phyloP scores from a whole-genome alignment of 2,888 invertebrate species.

The Phortica okadai region DNA sequence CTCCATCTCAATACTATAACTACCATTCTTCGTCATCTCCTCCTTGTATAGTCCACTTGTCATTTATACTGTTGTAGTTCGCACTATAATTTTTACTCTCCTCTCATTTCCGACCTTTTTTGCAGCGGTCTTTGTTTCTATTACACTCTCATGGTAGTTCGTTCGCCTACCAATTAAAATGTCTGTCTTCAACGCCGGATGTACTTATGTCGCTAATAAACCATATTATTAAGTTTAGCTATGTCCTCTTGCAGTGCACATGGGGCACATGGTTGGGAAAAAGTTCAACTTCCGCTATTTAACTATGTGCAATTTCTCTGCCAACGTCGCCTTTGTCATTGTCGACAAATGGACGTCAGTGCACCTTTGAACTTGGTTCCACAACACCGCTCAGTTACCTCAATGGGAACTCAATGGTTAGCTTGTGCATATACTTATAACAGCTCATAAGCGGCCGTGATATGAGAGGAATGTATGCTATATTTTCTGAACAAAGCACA shows the following conservation, averaged over 20 bases:
- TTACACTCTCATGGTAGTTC: constrained; percentile 42
- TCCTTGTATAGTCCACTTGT: constrained; percentile 20
- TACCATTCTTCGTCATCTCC: background rate
- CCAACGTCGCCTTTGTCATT: background rate
- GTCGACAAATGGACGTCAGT: background rate
- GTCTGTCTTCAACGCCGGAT: constrained; percentile 68
- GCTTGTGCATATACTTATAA: too few relatives aligned
- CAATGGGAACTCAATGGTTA: background rate
- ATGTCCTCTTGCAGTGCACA: background rate
- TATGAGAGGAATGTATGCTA: too few relatives aligned
- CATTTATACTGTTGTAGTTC: constrained; percentile 45
- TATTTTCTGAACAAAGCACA: too few relatives aligned
- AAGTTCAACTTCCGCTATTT: constrained; percentile 44
- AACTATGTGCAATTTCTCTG: constrained; percentile 12
- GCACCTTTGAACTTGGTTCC: constrained; percentile 3
- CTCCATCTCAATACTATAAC: background rate
- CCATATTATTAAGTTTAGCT: constrained; percentile 69
- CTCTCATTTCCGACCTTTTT: background rate
- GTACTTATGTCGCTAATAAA: constrained; percentile 72
- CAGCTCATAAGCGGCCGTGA: too few relatives aligned
- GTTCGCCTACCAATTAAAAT: constrained; percentile 71
- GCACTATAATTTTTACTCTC: constrained; percentile 63
- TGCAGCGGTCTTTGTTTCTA: constrained; percentile 2
- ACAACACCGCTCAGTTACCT: background rate
- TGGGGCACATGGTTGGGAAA: background rate